Evolutionary conservation across 2,113 vertebrate genomes (phyloP).

Genomic region (Ciconia maguari): DNA sequence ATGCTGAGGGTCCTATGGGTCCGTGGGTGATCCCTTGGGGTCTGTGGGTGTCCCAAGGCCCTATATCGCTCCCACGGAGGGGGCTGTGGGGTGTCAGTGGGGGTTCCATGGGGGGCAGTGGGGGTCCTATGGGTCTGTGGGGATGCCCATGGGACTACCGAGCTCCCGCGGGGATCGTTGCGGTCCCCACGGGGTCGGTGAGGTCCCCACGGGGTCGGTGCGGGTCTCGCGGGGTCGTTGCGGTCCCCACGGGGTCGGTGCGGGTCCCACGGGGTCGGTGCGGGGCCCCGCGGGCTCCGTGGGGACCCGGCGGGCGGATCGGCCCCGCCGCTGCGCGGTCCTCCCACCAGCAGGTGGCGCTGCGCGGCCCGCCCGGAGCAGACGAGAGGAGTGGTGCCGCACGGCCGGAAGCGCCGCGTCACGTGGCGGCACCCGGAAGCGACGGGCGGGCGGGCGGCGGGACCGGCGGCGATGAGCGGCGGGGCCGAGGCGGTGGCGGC

Average conservation of each 20-base stretch:
- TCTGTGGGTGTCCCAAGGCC: too few species aligned
- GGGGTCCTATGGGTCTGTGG: not conserved
- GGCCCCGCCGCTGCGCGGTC: not conserved
- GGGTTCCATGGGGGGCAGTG: not conserved
- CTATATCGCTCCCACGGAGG: accelerated
- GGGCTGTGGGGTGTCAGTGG: accelerated
- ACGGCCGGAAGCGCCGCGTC: too few species aligned
- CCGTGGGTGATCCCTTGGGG: not conserved
- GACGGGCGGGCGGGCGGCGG: too few species aligned
- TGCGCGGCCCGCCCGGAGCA: not conserved
- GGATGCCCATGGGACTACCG: accelerated
- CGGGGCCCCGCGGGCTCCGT: not conserved
- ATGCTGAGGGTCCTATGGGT: accelerated
- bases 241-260: accelerated
- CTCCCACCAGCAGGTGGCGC: not conserved
- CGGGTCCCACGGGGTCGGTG: too few species aligned
- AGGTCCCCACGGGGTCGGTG: not conserved
- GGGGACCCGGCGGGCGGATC: accelerated
- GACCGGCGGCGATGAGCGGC: too few species aligned
- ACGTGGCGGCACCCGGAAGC: too few species aligned
- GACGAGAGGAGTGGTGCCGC: not conserved
- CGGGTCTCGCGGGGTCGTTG: accelerated
- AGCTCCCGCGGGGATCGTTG: too few species aligned
- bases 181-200: not conserved
- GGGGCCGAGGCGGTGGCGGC: too few species aligned